Percentiles rank a stretch among this genome's conserved stretches.
Evolutionary conservation across 2,797 vertebrate genomes (phyloP).

Genomic region (Coracias cyanogaster): DNA sequence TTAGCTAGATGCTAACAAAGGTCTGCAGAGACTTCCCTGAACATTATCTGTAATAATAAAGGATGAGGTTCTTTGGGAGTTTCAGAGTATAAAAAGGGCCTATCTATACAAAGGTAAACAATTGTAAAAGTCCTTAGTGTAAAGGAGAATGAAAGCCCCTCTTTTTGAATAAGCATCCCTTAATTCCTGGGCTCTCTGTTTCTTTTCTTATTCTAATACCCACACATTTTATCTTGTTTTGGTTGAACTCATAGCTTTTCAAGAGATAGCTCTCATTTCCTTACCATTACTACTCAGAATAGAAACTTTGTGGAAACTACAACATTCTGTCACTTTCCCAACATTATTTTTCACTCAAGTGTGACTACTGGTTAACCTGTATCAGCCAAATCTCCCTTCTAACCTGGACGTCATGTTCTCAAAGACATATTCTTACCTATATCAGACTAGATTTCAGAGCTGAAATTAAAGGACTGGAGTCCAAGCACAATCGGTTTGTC

Average conservation of each 20-base stretch:
- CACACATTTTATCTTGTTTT: not conserved
- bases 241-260: not conserved
- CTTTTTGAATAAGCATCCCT: not conserved
- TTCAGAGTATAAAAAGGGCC: not conserved
- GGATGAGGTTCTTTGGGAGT: not conserved
- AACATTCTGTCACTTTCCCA: not conserved
- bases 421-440: not conserved
- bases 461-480: not conserved
- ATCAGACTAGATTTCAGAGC: not conserved
- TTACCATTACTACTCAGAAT: not conserved
- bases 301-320: not conserved
- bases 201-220: not conserved
- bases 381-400: not conserved
- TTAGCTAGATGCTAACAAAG: not conserved
- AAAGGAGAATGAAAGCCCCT: not conserved
- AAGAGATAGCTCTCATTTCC: not conserved
- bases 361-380: not conserved
- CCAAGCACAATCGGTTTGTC: not conserved
- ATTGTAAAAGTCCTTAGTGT: not conserved
- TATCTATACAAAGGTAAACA: not conserved
- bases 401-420: not conserved
- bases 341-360: not conserved
- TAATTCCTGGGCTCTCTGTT: not conserved
- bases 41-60: not conserved
- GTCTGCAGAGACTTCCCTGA: not conserved